These are phyloP conservation scores for Papilio gigon DNA, from an alignment of 2,888 invertebrate genomes.

Conservation along the genomic window DNA sequence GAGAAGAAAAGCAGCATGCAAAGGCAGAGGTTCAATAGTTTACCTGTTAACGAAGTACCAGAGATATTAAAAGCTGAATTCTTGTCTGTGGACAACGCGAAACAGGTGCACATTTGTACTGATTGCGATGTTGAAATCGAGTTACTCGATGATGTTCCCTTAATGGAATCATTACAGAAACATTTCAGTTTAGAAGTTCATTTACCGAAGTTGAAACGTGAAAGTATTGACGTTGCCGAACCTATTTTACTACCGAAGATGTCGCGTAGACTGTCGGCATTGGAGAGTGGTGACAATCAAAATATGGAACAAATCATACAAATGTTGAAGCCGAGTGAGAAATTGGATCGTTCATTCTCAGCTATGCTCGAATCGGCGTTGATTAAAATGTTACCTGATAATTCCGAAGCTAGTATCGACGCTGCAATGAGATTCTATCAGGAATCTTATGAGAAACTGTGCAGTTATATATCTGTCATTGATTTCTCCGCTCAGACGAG, in stretches of 20 bases:
- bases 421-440: constrained; percentile 72
- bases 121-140: constrained; percentile 76
- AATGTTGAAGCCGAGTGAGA: constrained; percentile 64
- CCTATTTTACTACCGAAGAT: constrained; percentile 72
- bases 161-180: constrained; percentile 76
- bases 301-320: constrained; percentile 62
- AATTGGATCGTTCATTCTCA: constrained; percentile 63
- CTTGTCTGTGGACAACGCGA: constrained; percentile 62
- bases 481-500: constrained; percentile 71
- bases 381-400: constrained; percentile 70
- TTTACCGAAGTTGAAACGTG: constrained; percentile 69
- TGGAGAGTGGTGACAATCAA: constrained; percentile 67
- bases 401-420: constrained; percentile 71
- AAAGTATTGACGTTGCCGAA: constrained; percentile 74
- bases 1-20: constrained; percentile 76
- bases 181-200: constrained; percentile 73
- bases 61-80: constrained; percentile 72
- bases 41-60: constrained; percentile 76
- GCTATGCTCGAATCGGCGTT: constrained; percentile 65
- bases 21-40: constrained; percentile 74
- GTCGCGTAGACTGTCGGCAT: constrained; percentile 72
- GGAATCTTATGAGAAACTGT: constrained; percentile 64
- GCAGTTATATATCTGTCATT: constrained; percentile 59
- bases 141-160: constrained; percentile 70
- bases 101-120: constrained; percentile 75